A percentile compares a stretch with the other conserved stretches of the same genome.
These are phyloP conservation scores for Lasioglossum malachurum DNA, from an alignment of 2,888 invertebrate genomes.

Conservation along the genomic window DNA sequence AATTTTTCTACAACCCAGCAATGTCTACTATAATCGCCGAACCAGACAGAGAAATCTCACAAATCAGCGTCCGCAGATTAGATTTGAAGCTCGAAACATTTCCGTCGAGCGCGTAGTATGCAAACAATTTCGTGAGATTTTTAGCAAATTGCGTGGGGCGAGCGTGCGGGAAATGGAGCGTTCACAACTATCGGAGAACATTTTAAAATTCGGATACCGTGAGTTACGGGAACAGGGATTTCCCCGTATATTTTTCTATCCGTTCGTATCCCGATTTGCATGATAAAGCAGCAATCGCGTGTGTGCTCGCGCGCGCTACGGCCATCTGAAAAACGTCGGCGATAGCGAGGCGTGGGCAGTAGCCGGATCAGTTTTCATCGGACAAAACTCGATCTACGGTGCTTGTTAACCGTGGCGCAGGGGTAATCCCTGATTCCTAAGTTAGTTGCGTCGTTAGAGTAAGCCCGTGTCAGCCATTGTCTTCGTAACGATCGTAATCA, in stretches of 20 bases:
- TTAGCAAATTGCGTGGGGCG: neutral
- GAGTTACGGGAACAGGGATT: neutral
- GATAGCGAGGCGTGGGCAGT: conserved; percentile 60
- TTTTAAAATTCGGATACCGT: conserved; percentile 1
- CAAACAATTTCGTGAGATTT: conserved; percentile 1
- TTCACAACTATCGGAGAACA: neutral
- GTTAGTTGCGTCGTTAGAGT: conserved; percentile 73
- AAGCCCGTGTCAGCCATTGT: conserved; percentile 78
- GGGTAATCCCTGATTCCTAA: conserved; percentile 74
- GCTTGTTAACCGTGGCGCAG: conserved; percentile 65
- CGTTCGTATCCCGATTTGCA: conserved; percentile 9
- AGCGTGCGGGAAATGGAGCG: neutral
- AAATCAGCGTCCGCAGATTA: neutral
- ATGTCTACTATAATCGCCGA: neutral
- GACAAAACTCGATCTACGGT: conserved; percentile 66
- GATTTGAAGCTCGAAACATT: neutral
- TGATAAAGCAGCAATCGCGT: conserved; percentile 49
- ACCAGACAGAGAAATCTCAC: neutral
- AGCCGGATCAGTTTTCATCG: conserved; percentile 73
- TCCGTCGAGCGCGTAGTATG: neutral
- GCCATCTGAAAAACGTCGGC: conserved; percentile 54
- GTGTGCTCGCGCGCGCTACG: conserved; percentile 39
- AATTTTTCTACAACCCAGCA: neutral
- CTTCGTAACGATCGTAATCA: conserved; percentile 81
- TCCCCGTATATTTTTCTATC: neutral